Evolutionary conservation across 2,888 invertebrate species (phyloP), one percentile per base, ranked within the genome.

Genomic region (Subacronicta megacephala): DNA sequence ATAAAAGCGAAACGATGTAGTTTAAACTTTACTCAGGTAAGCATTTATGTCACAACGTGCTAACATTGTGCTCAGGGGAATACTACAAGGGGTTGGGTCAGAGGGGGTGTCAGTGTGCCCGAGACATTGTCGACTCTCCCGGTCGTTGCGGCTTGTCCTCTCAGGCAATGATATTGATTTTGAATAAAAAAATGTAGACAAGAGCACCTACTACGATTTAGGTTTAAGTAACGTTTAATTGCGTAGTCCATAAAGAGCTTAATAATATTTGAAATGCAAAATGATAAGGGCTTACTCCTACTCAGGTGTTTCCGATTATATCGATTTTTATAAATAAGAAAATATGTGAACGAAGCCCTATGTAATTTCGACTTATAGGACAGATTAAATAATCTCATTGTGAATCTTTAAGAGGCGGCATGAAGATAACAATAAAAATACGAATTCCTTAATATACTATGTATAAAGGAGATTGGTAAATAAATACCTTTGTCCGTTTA

Each of bases 11-110:
- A 85, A 83, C 83, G 78, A 82, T 87, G 81, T 81, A 80, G 84
- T 89, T 43, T 84, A 87, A 90, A 87, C 78, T 89, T 90, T 83
- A 80, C 77, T 68, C 83, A 87, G 88, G 87, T 89, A 87, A 88
- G 89, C 90, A 90, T 92, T 89, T 90, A 89, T 89, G 87, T 88
- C 84, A 88, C 84, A 82, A 81, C 81, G 88, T 87, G 89, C 85
- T 87, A 90, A 89, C 86, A 87, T 84, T 79, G 81, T 81, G 73
- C 85, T 81, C 87, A 65, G 71, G 87, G 84, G 85, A 85, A 81
- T 80, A 80, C 81, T 84, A 81, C 77, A 73, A 82, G 83, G 85
- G 88, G 84, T 81, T 78, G 85, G 82, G 82, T 81, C 78, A 79
- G 77, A 82, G 82, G 85, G 85, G 85, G 87, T 85, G 86, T 82